These are phyloP conservation scores for Lasioglossum figueresi DNA, from an alignment of 2,888 invertebrate genomes.

Conservation along the genomic window DNA sequence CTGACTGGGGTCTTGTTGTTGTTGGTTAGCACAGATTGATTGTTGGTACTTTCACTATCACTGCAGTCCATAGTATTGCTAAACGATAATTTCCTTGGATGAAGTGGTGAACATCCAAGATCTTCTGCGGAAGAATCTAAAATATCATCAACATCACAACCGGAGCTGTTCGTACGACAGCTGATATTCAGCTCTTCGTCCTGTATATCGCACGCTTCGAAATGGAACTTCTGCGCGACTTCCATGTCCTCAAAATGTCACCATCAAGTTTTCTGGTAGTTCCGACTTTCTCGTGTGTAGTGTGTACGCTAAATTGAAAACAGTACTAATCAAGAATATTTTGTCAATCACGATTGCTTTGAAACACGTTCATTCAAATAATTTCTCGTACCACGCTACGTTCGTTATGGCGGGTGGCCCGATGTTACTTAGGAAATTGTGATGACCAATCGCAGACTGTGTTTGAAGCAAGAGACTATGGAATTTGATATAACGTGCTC, in stretches of 20 bases:
- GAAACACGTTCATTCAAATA: slow-evolving; percentile 75
- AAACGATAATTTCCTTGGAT: slow-evolving; percentile 87
- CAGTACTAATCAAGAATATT: slow-evolving; percentile 57
- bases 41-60: slow-evolving; percentile 74
- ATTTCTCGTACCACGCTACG: slow-evolving; percentile 73
- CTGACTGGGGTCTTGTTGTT: slow-evolving; percentile 72
- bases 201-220: slow-evolving; percentile 81
- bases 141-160: slow-evolving; percentile 87
- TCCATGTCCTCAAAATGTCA: slow-evolving; percentile 77
- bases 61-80: slow-evolving; percentile 84
- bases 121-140: slow-evolving; percentile 87
- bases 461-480: slow-evolving; percentile 45
- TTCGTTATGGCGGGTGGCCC: slow-evolving; percentile 79
- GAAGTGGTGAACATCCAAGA: slow-evolving; percentile 86
- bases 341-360: slow-evolving; percentile 49
- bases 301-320: slow-evolving; percentile 44
- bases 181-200: slow-evolving; percentile 86
- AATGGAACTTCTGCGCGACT: slow-evolving; percentile 80
- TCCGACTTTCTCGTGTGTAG: slow-evolving; percentile 44
- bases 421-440: slow-evolving; percentile 63
- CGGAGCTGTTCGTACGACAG: slow-evolving; percentile 84
- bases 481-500: slow-evolving; percentile 41
- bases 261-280: slow-evolving; percentile 55
- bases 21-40: slow-evolving; percentile 56
- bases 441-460: slow-evolving; percentile 64